Base-by-base conservation (phyloP, 2,888 invertebrate species). In the Sceliomorpha sp. region DNA sequence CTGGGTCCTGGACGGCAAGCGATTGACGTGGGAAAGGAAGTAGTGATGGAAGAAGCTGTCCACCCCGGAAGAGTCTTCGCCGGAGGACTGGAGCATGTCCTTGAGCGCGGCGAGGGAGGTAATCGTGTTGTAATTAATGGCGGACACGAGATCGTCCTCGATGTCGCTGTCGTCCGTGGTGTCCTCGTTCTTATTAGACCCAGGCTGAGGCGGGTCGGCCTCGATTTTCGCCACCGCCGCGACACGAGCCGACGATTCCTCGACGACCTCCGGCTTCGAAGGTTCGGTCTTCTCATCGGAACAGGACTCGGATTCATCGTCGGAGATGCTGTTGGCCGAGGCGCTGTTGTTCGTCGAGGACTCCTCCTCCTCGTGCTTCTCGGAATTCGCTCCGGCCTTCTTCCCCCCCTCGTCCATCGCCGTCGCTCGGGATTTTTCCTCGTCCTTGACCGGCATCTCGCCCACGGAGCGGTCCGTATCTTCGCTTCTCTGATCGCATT, bases 1-100 rank as follows among this genome's bases (percentile, higher is more conserved):
- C 59, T 89, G 89, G 76, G 91, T 91, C 58, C 92, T 89, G 66
- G 92, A 93, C 17, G 94, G 93, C 67, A 93, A 88, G 77, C 92
- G 91, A 84, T 93, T 93, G 72, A 93, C 93, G 82, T 94, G 93
- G 74, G 93, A 93, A 87, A 93, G 90, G 86, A 94, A 94, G 82
- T 93, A 93, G 81, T 93, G 92, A 77, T 93, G 93, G 81, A 93
- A 92, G 82, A 92, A 93, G 73, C 90, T 91, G 70, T 92, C 92
- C 26, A 91, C 91, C 7, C 88, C 87, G 40, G 88, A 88, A 1
- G 88, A 88, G 72, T 91, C 91, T 75, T 90, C 91, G 66, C 89
- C 90, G 51, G 91, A 90, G 12, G 90, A 91, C 77, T 92, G 92
- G 32, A 92, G 90, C 79, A 93, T 92, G 81, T 93, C 93, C 81